Conservation (phyloP, 2,113 vertebrate genomes). For the Dipodomys ordii region DNA sequence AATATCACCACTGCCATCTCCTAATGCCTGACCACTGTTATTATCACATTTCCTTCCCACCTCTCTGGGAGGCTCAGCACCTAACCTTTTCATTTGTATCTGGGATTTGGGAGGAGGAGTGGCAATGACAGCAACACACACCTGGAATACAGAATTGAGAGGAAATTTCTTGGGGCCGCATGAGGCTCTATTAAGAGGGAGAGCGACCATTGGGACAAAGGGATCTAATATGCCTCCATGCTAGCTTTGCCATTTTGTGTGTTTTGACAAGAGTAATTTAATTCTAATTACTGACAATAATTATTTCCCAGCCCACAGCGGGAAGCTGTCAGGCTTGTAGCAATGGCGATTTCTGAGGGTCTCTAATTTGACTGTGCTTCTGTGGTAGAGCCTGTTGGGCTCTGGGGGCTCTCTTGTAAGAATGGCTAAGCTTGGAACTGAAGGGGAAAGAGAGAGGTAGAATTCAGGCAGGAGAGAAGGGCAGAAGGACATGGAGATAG, state of each 20-base stretch:
- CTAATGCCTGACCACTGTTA: not conserved
- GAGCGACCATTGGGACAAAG: not conserved
- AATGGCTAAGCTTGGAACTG: not conserved
- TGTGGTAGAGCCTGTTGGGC: not conserved
- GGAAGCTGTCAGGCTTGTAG: slow-evolving; percentile 47
- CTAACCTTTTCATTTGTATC: not conserved
- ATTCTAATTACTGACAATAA: slow-evolving; percentile 70
- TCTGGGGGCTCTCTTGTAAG: not conserved
- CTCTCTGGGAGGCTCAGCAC: not conserved
- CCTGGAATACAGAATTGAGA: not conserved
- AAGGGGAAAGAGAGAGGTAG: not conserved
- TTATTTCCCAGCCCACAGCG: slow-evolving; percentile 58
- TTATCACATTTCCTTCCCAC: not conserved
- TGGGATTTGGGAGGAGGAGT: not conserved
- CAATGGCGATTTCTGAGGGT: not conserved
- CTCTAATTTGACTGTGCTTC: slow-evolving; percentile 15
- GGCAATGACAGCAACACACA: not conserved
- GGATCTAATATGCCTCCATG: not conserved
- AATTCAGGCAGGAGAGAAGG: not conserved
- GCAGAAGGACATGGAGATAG: not conserved
- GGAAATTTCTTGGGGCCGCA: not conserved
- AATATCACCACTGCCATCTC: too few species aligned
- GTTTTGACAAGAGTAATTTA: slow-evolving; percentile 72
- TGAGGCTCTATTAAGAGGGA: not conserved
- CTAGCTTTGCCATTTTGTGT: slow-evolving; percentile 36